Conservation (phyloP, 2,113 vertebrate genomes). For the Pollachius pollachius region DNA sequence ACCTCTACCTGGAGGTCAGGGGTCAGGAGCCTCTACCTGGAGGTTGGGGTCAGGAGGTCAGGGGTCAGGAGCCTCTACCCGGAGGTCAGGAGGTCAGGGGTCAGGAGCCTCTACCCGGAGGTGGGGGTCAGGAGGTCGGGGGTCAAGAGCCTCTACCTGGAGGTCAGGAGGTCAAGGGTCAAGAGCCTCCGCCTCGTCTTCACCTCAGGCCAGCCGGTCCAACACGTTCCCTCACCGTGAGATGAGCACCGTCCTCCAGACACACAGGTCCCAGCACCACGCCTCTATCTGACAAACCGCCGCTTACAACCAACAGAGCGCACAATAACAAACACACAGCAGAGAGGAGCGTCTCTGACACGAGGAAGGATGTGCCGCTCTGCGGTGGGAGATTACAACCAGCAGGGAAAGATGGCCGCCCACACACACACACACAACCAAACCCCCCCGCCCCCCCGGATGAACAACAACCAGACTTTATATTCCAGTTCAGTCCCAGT, state of each 20-base stretch:
- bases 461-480: no score
- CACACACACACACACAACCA: conserved; percentile 14
- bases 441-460: not conserved
- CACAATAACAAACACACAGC: conserved; percentile 1
- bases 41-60: conserved; percentile 1
- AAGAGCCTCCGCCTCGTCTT: not conserved
- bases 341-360: conserved; percentile 24
- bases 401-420: conserved; percentile 39
- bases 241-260: no score
- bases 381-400: conserved; percentile 28
- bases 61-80: no score
- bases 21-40: no score
- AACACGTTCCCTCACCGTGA: not conserved
- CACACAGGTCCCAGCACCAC: conserved; percentile 4
- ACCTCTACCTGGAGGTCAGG: no score
- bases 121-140: not conserved
- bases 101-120: no score
- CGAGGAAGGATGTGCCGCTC: conserved; percentile 8
- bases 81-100: conserved; percentile 25
- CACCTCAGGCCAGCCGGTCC: not conserved
- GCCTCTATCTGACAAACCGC: not conserved
- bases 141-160: no score
- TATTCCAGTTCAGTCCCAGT: no score
- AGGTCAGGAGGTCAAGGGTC: not conserved
- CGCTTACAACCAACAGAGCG: conserved; percentile 7